These are phyloP conservation scores for Catocala nupta DNA, from an alignment of 2,888 invertebrate species.

Conservation along the genomic window DNA sequence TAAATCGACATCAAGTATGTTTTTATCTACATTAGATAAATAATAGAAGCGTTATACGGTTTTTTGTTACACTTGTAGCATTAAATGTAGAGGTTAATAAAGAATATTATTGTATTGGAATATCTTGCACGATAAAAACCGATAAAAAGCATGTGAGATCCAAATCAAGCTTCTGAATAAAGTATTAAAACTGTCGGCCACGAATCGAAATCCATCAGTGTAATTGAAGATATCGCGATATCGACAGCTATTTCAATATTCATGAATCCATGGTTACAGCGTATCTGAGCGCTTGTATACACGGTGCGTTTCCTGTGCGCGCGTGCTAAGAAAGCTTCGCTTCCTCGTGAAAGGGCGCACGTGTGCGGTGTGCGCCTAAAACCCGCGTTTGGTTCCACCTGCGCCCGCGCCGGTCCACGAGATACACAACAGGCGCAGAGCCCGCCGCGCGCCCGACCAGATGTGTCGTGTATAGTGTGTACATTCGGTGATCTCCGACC, in stretches of 20 bases:
- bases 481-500: slow-evolving; percentile 53
- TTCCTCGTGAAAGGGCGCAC: slow-evolving; percentile 81
- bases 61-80: too few species aligned
- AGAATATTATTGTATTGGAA: neutral
- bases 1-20: too few species aligned
- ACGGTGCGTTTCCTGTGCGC: slow-evolving; percentile 60
- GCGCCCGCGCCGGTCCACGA: slow-evolving; percentile 66
- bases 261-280: slow-evolving; percentile 55
- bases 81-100: too few species aligned
- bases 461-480: slow-evolving; percentile 81
- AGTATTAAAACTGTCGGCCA: neutral
- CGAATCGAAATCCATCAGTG: neutral
- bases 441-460: slow-evolving; percentile 76
- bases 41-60: too few species aligned
- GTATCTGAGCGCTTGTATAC: slow-evolving; percentile 56
- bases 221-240: neutral
- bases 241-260: slow-evolving; percentile 35
- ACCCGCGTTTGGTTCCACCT: slow-evolving; percentile 68
- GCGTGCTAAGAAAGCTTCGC: slow-evolving; percentile 61
- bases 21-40: too few species aligned
- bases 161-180: slow-evolving; percentile 1
- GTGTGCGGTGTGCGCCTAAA: slow-evolving; percentile 75
- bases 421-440: slow-evolving; percentile 66
- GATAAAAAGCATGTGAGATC: neutral
- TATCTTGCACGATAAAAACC: neutral